These are phyloP conservation scores for Eristalinus aeneus DNA, from an alignment of 2,888 invertebrate genomes.

Conservation along the genomic window DNA sequence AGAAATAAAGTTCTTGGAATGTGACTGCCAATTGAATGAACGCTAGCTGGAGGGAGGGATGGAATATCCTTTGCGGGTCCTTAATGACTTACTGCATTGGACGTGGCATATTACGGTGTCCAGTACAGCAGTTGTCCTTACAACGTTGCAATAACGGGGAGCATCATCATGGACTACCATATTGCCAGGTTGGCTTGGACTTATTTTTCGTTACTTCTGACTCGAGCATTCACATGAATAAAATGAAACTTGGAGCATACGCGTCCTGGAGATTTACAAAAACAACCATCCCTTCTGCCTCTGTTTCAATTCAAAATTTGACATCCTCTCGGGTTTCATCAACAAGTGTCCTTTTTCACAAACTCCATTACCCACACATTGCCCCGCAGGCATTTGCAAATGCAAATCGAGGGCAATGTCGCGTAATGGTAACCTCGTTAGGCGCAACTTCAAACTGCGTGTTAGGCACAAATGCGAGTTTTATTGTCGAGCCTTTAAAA, in stretches of 20 bases:
- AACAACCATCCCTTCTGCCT: background rate
- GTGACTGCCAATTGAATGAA: background rate
- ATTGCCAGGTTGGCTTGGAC: background rate
- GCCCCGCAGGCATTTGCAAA: conserved; percentile 21
- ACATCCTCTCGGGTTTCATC: background rate
- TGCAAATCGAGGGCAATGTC: conserved; percentile 25
- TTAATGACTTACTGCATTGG: background rate
- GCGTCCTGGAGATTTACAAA: too few relatives aligned
- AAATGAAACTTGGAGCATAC: too few relatives aligned
- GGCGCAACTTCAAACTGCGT: conserved; percentile 35
- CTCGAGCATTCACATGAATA: too few relatives aligned
- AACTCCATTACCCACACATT: conserved; percentile 27
- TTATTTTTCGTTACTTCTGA: background rate
- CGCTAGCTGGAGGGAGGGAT: background rate
- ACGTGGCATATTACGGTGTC: background rate
- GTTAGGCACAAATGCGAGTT: conserved; percentile 52
- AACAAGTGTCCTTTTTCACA: background rate
- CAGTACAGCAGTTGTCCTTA: background rate
- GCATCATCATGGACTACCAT: background rate
- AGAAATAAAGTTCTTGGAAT: background rate
- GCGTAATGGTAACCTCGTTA: conserved; percentile 53
- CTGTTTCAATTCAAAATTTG: background rate
- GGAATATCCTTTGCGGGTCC: background rate
- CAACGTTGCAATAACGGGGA: background rate
- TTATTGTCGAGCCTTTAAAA: conserved; percentile 32